Evolutionary conservation across 2,888 invertebrate species (phyloP).

Genomic region (Rhamnusium bicolor): DNA sequence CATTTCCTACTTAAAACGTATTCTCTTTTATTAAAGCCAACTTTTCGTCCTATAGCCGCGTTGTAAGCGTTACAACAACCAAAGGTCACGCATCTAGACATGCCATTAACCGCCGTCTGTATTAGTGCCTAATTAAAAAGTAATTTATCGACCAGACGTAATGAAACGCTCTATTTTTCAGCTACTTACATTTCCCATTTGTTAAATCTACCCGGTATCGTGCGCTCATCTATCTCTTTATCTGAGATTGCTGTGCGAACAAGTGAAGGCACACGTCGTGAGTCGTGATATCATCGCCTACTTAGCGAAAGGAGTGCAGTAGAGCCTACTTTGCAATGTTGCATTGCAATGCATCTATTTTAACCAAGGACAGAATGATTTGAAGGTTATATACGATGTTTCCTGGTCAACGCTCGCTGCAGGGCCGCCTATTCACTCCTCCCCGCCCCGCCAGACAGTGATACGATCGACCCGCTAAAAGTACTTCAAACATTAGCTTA

Average conservation of each 20-base stretch:
- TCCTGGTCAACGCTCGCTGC: conserved; percentile 65
- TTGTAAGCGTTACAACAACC: neutral
- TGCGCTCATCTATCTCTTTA: conserved; percentile 1
- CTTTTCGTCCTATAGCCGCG: conserved; percentile 8
- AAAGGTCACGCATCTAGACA: conserved; percentile 26
- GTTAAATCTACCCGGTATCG: neutral
- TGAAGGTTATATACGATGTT: conserved; percentile 63
- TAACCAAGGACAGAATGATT: conserved; percentile 63
- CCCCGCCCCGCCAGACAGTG: conserved; percentile 54
- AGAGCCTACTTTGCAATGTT: conserved; percentile 35
- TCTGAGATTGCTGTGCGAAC: conserved; percentile 28
- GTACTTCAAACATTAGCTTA: conserved; percentile 39
- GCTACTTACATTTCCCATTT: neutral
- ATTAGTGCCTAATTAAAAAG: conserved; percentile 16
- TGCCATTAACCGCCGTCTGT: conserved; percentile 2
- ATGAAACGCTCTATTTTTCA: neutral
- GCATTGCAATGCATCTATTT: conserved; percentile 59
- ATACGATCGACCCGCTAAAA: conserved; percentile 45
- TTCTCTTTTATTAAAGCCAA: conserved; percentile 43
- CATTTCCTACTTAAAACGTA: conserved; percentile 56
- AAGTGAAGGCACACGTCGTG: conserved; percentile 25
- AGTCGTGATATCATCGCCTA: conserved; percentile 22
- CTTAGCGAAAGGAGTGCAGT: conserved; percentile 42
- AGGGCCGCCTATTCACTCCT: conserved; percentile 44
- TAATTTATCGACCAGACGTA: conserved; percentile 13